Evolutionary conservation across 2,113 vertebrate genomes (phyloP).

Genomic region (Oryzias curvinotus): DNA sequence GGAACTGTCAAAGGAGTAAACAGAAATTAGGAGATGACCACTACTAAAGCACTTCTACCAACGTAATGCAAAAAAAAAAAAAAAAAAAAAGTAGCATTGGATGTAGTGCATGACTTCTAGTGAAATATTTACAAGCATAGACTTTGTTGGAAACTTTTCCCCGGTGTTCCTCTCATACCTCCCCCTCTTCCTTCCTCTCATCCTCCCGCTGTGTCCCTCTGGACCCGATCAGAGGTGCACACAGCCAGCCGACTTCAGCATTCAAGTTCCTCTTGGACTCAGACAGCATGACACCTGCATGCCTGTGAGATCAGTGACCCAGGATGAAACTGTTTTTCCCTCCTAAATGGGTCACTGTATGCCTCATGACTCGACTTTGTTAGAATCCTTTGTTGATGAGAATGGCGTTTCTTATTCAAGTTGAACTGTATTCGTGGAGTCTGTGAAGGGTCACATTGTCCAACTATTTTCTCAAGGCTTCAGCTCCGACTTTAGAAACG

Average conservation of each 20-base stretch:
- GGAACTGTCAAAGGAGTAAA: no score
- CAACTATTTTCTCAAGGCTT: neutral
- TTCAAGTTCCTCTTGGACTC: conserved; percentile 10
- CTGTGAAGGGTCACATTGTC: neutral
- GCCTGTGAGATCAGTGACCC: conserved; percentile 21
- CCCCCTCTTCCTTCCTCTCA: conserved; percentile 38
- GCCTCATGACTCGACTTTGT: conserved; percentile 9
- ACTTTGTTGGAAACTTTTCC: conserved; percentile 1
- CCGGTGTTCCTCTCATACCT: conserved; percentile 6
- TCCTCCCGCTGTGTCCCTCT: conserved; percentile 35
- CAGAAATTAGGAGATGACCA: no score
- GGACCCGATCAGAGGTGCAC: conserved; percentile 45
- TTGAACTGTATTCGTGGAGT: neutral
- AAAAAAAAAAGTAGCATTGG: no score
- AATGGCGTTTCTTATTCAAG: neutral
- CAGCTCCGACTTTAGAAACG: neutral
- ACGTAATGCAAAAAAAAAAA: no score
- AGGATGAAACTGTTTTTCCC: conserved; percentile 9
- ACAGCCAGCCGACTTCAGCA: conserved; percentile 54
- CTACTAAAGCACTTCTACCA: no score
- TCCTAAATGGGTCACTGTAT: conserved; percentile 1
- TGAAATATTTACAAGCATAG: no score
- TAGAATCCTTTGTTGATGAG: neutral
- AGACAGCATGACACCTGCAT: conserved; percentile 30
- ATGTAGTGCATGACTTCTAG: no score